Evolutionary conservation across 2,888 invertebrate genomes (phyloP), one percentile per base, ranked within the genome.

Genomic region (Cosmia pyralina): DNA sequence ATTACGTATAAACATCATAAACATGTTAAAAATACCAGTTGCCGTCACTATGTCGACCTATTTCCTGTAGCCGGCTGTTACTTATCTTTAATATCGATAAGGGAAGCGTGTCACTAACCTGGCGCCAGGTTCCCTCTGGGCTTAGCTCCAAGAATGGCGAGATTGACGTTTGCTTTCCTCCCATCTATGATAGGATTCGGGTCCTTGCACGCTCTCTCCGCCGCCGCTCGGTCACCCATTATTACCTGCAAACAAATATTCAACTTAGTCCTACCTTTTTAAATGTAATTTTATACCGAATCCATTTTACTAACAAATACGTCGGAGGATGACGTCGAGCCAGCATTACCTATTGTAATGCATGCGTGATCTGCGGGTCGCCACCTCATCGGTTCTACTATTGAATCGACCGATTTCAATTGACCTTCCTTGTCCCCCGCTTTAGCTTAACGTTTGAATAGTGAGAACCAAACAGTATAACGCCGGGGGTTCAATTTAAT

Each of bases 161-260:
- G 97, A 96, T 99, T 99, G 68, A 99, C 99, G 96, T 99, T 99
- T 79, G 99, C 99, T 97, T 99, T 99, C 92, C 99, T 97, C 69
- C 99, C 99, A 92, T 99, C 99, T 90, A 99, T 99, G 93, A 99
- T 99, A 69, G 99, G 99, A 95, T 99, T 99, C 72, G 99, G 99
- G 92, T 99, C 99, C 95, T 99, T 99, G 95, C 99, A 99, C 65
- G 99, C 99, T 90, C 99, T 96, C 93, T 99, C 99, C 67, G 99
- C 99, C 64, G 99, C 98, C 72, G 98, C 97, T 90, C 98, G 97
- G 94, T 99, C 99, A 72, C 99, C 98, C 99, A 99, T 99, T 93
- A 99, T 99, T 88, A 99, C 99, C 99, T 99, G 97, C 17, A 96
- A 96, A 91, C 86, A 91, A 82, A 72, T 44, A 17, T 60, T 28